Evolutionary conservation across 2,113 vertebrate species (phyloP).

Genomic region (Epinephelus moara): DNA sequence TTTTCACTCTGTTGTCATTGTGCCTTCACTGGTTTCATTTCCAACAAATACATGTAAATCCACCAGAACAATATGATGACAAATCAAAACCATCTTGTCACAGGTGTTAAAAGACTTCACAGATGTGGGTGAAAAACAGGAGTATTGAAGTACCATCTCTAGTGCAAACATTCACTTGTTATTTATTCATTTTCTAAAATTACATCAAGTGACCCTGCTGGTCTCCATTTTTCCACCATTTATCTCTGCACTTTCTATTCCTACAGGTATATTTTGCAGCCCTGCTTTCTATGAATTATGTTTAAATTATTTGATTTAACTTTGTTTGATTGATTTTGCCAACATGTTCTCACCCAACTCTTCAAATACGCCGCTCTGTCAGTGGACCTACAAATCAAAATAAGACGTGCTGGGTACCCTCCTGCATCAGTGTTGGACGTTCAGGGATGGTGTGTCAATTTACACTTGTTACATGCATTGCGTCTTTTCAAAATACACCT

Average conservation of each 20-base stretch:
- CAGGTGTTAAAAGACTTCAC: background rate
- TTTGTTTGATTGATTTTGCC: too few relatives aligned
- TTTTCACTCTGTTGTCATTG: background rate
- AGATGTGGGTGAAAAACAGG: background rate
- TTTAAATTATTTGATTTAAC: too few relatives aligned
- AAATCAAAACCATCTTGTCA: background rate
- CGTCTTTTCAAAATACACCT: too few relatives aligned
- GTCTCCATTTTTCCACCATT: background rate
- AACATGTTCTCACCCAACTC: too few relatives aligned
- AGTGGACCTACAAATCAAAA: too few relatives aligned
- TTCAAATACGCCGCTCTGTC: too few relatives aligned
- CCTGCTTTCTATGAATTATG: too few relatives aligned
- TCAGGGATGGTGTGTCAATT: too few relatives aligned
- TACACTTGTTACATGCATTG: too few relatives aligned
- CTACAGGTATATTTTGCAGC: background rate
- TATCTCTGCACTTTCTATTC: background rate
- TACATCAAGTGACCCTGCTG: background rate
- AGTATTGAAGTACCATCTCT: conserved; percentile 11
- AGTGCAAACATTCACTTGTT: background rate
- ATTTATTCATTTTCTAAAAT: background rate
- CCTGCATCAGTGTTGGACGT: too few relatives aligned
- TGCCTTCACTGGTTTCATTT: conserved; percentile 20
- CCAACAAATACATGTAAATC: background rate
- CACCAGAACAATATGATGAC: background rate
- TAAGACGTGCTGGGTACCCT: too few relatives aligned